phyloP scores from a whole-genome alignment of 2,113 vertebrate genomes.

The Carassius auratus region DNA sequence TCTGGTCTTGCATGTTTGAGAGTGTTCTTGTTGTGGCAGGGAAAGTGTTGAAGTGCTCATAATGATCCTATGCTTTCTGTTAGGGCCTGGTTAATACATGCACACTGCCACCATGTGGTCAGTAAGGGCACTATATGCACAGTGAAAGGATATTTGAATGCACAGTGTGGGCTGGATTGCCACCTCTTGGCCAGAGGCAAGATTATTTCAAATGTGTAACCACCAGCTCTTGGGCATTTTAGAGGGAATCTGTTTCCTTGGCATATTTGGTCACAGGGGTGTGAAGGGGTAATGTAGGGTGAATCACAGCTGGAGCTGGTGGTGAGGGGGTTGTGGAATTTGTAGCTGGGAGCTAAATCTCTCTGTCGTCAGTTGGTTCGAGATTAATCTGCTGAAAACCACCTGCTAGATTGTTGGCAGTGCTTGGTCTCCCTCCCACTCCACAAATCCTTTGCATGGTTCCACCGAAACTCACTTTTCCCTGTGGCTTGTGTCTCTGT shows the following conservation, averaged over 20 bases:
- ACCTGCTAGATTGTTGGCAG: constrained; percentile 24
- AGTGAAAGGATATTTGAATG: not conserved
- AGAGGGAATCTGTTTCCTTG: not conserved
- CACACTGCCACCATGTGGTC: constrained; percentile 52
- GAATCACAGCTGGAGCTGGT: constrained; percentile 6
- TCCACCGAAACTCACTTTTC: not conserved
- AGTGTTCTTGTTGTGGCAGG: too few relatives aligned
- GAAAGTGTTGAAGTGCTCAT: not conserved
- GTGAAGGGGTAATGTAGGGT: constrained; percentile 30
- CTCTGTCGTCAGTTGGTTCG: constrained; percentile 10
- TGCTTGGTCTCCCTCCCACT: constrained; percentile 10
- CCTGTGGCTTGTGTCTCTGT: not conserved
- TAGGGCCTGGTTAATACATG: not conserved
- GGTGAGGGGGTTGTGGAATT: not conserved
- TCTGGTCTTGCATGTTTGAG: not conserved
- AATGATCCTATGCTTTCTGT: not conserved
- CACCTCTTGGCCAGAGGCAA: not conserved
- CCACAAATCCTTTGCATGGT: not conserved
- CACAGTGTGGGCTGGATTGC: constrained; percentile 1
- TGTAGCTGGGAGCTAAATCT: not conserved
- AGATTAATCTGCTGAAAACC: constrained; percentile 33
- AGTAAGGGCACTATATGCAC: constrained; percentile 9
- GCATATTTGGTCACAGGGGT: constrained; percentile 11
- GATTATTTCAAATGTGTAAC: not conserved
- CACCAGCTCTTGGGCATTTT: not conserved